These are phyloP conservation scores for Bombus polaris DNA, from an alignment of 1,140 invertebrate species.

Conservation along the genomic window DNA sequence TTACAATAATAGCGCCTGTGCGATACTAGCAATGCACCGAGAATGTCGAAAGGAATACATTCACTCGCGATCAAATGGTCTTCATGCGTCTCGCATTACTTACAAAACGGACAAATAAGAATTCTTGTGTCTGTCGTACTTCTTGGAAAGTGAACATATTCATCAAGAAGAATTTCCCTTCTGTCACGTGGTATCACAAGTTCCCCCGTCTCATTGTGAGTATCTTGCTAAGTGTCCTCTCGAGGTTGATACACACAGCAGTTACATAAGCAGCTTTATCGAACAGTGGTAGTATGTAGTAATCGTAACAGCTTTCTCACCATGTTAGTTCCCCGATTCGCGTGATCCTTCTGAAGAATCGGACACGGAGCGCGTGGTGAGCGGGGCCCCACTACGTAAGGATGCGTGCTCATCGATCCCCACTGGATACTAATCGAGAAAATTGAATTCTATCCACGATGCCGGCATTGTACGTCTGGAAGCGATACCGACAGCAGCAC, in stretches of 20 bases:
- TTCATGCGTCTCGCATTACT: conserved; percentile 32
- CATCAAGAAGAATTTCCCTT: conserved; percentile 55
- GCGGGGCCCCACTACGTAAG: too few species aligned
- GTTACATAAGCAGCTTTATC: neutral
- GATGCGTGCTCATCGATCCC: too few species aligned
- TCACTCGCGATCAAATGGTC: neutral
- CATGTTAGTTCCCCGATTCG: too few species aligned
- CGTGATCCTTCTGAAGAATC: too few species aligned
- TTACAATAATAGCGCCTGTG: neutral
- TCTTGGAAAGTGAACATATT: conserved; percentile 52
- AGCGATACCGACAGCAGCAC: too few species aligned
- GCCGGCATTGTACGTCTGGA: too few species aligned
- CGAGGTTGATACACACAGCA: conserved; percentile 28
- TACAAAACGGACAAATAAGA: conserved; percentile 54
- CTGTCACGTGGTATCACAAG: conserved; percentile 30
- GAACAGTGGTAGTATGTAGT: too few species aligned
- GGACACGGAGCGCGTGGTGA: accelerated
- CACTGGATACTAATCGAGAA: too few species aligned
- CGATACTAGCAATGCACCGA: neutral
- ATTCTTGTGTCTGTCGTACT: conserved; percentile 44
- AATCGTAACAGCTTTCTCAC: too few species aligned
- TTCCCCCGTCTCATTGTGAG: conserved; percentile 48
- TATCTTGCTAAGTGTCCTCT: conserved; percentile 15
- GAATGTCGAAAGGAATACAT: neutral
- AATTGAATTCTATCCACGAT: too few species aligned